Percentiles rank a stretch among this genome's conserved stretches.
These are phyloP conservation scores for Sander lucioperca DNA, from an alignment of 2,113 vertebrate genomes.

Conservation along the genomic window DNA sequence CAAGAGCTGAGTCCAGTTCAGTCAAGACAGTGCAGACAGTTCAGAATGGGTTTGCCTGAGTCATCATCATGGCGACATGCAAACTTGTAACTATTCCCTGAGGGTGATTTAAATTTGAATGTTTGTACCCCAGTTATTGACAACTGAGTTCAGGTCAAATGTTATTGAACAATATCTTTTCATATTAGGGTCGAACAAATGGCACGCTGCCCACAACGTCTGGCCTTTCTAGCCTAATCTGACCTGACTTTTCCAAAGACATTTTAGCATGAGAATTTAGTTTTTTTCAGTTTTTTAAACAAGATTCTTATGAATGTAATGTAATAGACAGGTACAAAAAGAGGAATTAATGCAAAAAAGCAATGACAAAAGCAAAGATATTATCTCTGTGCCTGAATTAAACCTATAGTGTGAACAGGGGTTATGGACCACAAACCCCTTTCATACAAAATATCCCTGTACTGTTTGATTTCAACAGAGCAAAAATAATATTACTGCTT, in stretches of 20 bases:
- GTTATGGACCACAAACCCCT: not conserved
- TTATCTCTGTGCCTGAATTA: not conserved
- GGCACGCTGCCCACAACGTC: not conserved
- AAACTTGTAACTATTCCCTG: not conserved
- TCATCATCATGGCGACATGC: not conserved
- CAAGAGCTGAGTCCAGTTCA: not conserved
- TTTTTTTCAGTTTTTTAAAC: not conserved
- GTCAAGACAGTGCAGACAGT: not conserved
- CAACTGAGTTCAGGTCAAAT: not conserved
- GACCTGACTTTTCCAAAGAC: slow-evolving; percentile 19
- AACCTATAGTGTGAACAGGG: not conserved
- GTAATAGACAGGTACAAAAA: not conserved
- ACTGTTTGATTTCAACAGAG: not conserved
- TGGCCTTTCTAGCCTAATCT: not conserved
- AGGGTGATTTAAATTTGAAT: not conserved
- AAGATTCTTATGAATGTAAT: not conserved
- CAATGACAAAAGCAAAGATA: not conserved
- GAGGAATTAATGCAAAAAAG: not conserved
- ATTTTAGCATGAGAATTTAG: not conserved
- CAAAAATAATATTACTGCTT: not conserved
- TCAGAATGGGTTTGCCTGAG: not conserved
- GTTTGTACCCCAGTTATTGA: slow-evolving; percentile 3
- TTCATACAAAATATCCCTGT: not conserved
- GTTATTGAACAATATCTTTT: not conserved
- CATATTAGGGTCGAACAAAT: slow-evolving; percentile 13